phyloP scores from a whole-genome alignment of 2,888 invertebrate genomes.

The Morpho achilles region DNA sequence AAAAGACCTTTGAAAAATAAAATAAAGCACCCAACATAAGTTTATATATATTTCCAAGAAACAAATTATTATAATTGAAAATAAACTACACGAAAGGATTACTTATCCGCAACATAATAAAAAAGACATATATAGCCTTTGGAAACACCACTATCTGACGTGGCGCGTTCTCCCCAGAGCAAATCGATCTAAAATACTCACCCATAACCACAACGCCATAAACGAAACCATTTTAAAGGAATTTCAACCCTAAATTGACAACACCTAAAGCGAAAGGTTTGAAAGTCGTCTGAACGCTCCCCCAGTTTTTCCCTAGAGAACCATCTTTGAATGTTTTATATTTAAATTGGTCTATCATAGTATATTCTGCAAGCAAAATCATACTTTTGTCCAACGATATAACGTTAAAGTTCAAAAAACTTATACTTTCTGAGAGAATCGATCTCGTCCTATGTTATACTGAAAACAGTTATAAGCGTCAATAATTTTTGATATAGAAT shows the following conservation, averaged over 20 bases:
- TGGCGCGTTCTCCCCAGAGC: slow-evolving; percentile 62
- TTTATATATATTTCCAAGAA: no score
- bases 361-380: slow-evolving; percentile 29
- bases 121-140: slow-evolving; percentile 33
- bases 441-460: slow-evolving; percentile 55
- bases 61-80: no score
- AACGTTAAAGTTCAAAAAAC: slow-evolving; percentile 32
- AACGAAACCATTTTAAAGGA: slow-evolving; percentile 33
- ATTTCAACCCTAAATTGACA: slow-evolving; percentile 29
- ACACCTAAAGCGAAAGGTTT: slow-evolving; percentile 17
- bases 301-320: slow-evolving; percentile 73
- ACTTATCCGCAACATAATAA: slow-evolving; percentile 16
- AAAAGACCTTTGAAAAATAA: no score
- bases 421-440: slow-evolving; percentile 63
- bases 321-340: slow-evolving; percentile 73
- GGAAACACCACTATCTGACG: slow-evolving; percentile 46
- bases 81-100: slow-evolving; percentile 6
- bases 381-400: slow-evolving; percentile 17
- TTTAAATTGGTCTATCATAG: slow-evolving; percentile 70
- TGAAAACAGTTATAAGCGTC: slow-evolving; percentile 41
- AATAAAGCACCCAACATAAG: no score
- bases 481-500: slow-evolving; percentile 25
- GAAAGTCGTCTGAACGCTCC: slow-evolving; percentile 39
- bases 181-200: slow-evolving; percentile 60
- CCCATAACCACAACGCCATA: slow-evolving; percentile 42